phyloP scores from a whole-genome alignment of 2,797 vertebrate genomes.

The Sparus aurata region DNA sequence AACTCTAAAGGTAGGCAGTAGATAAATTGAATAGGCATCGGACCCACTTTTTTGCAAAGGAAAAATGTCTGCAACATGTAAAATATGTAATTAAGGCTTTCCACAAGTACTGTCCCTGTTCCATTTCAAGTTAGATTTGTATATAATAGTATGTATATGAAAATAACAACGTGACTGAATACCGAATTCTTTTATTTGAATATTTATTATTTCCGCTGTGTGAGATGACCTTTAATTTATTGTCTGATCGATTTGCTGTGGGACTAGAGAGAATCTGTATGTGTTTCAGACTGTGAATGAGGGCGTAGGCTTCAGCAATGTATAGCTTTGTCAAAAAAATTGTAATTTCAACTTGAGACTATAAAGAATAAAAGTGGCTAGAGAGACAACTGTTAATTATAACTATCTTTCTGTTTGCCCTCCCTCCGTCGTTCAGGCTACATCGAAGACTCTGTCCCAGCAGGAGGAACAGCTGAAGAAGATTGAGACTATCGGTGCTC shows the following conservation, averaged over 20 bases:
- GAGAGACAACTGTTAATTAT: neutral
- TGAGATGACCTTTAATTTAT: too few relatives aligned
- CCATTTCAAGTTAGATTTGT: neutral
- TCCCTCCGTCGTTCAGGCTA: constrained; percentile 80
- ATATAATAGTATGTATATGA: neutral
- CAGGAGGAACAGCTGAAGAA: constrained; percentile 97
- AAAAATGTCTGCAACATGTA: neutral
- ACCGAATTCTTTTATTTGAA: too few relatives aligned
- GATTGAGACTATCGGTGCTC: constrained; percentile 89
- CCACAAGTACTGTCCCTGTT: neutral
- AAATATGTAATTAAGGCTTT: neutral
- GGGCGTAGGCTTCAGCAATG: too few relatives aligned
- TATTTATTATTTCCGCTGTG: too few relatives aligned
- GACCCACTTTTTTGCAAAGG: too few relatives aligned
- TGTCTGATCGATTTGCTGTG: neutral
- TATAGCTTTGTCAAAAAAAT: too few relatives aligned
- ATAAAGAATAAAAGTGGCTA: neutral
- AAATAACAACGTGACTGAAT: too few relatives aligned
- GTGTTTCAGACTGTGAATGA: neutral
- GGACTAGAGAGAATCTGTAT: neutral
- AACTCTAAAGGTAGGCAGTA: too few relatives aligned
- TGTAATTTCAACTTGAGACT: neutral
- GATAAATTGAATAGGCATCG: too few relatives aligned
- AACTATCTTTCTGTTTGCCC: neutral
- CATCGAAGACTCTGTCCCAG: constrained; percentile 92